Base-by-base conservation (phyloP, 1,140 invertebrate genomes). In the Drosophila ercepeae region DNA sequence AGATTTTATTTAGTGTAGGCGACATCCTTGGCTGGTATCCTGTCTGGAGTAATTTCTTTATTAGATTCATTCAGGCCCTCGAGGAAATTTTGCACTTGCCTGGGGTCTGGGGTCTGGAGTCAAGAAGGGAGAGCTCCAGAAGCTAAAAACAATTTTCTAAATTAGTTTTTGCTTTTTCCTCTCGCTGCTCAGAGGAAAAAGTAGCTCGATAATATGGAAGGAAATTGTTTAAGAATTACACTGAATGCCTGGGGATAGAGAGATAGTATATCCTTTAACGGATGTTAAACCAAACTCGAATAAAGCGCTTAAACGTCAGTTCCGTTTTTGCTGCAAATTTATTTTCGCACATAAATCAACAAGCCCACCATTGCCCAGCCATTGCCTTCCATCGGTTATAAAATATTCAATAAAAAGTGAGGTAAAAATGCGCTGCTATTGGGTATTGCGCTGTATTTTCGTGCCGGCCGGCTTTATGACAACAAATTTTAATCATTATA, bases 1-100 rank as follows among this genome's bases (percentile, higher is more conserved):
- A 68, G 52, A 57, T 79, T 78, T 65, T 51, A 61, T 78, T 78
- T 73, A 41, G 63, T 63, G 51, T 49, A 45, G 75, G 44, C 75
- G 36, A 54, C 68, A 54, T 71, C 63, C 76, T 88, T 69, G 78
- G 51, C 53, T 11, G 52, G 18, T 32, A 18, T 54, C 46, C 61
- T 70, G 69, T 82, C 77, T 82, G 54, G 65, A 79, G 83, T 88
- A 88, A 88, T 88, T 88, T 89, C 83, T 88, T 88, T 89, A 88
- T 88, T 88, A 75, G 82, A 88, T 82, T 82, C 76, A 76, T 83
- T 83, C 46, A 39, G 53, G 55, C 53, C 54, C 70, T 46, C 46
- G 25, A 69, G 78, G 34, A 67, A 54, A 60, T 67, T 59, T 67
- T 57, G n/a, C 69, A 50, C 61, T 76, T 48, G 53, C 50, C 50